Percentiles rank a stretch among this genome's conserved stretches.
Conservation (phyloP, 2,113 vertebrate genomes). For the Pleuronectes platessa region DNA sequence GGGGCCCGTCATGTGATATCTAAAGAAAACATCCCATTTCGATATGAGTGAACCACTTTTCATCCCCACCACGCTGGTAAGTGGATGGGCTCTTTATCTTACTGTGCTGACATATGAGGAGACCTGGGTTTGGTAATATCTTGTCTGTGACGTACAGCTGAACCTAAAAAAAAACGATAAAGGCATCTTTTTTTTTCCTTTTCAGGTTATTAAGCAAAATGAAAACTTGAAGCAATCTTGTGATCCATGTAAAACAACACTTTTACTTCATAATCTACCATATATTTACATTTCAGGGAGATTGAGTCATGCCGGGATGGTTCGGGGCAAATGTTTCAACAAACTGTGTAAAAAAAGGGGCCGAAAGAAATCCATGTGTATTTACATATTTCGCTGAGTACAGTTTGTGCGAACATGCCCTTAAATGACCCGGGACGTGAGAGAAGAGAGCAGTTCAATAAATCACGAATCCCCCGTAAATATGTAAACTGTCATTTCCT, state of each 20-base stretch:
- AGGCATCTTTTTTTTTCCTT: background rate
- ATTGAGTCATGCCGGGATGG: background rate
- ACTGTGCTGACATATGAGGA: background rate
- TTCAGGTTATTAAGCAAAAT: background rate
- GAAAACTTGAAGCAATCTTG: background rate
- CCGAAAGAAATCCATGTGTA: too few species aligned
- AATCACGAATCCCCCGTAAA: background rate
- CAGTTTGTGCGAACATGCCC: background rate
- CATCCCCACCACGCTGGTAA: conserved; percentile 10
- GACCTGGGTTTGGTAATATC: background rate
- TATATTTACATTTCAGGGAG: background rate
- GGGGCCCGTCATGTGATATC: conserved; percentile 11
- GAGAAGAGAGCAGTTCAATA: background rate
- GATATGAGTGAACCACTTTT: conserved; percentile 8
- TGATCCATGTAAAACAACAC: background rate
- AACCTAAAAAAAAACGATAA: background rate
- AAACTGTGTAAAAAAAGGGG: too few species aligned
- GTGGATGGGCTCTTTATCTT: background rate
- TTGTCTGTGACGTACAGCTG: background rate
- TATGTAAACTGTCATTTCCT: conserved; percentile 34
- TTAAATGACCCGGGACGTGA: conserved; percentile 1
- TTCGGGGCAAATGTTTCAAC: background rate
- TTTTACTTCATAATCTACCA: background rate
- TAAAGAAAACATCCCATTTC: conserved; percentile 36
- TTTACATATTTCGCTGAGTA: background rate